Base-by-base conservation (phyloP, 2,113 vertebrate genomes). In the Otocyon megalotis region DNA sequence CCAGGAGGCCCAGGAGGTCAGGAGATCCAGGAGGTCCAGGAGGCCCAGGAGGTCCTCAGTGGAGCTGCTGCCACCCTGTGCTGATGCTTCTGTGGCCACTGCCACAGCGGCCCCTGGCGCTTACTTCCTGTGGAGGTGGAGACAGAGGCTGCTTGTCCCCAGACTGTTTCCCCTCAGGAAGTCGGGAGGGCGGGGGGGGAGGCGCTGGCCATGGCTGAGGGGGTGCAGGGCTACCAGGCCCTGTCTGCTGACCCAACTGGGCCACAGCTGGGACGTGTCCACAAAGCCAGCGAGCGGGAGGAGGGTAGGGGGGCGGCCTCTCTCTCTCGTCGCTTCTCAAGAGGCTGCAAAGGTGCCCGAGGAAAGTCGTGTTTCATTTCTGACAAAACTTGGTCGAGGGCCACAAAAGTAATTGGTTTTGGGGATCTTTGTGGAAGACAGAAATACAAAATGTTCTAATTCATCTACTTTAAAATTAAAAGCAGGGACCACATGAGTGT, bases 401-500 rank as follows among this genome's bases (percentile, higher is more conserved):
- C 37, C 86, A 63, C 37, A 37, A 88, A 83, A 95, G 20, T 37
- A 91, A 95, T 94, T 60, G 60, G 63, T 85, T 87, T 90, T 54
- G 69, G 80, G 74, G 63, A 74, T 92, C 19, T 69, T 90, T 94
- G 53, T 30, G 35, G 53, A 95, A 87, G 37, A 54, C 16, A 92
- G 26, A 79, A 84, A 92, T 69, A 83, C 37, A 96, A 58, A 96
- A 67, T 95, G 54, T 85, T 95, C 94, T 88, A 14, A 84, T 79
- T 94, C 53, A 50, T 82, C 85, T 86, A 54, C 94, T 96, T 94
- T 96, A 79, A 95, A 96, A 89, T 88, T 60, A 74, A 74, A 96
- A 97, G 62, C 80, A 80, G 26, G 76, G 58, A 79, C n/a, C 50
- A 48, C 58, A 28, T 43, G 86, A 85, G 3, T 69, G 17, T 83